phyloP scores from a whole-genome alignment of 2,888 invertebrate species.

The Rhaphigaster nebulosa region DNA sequence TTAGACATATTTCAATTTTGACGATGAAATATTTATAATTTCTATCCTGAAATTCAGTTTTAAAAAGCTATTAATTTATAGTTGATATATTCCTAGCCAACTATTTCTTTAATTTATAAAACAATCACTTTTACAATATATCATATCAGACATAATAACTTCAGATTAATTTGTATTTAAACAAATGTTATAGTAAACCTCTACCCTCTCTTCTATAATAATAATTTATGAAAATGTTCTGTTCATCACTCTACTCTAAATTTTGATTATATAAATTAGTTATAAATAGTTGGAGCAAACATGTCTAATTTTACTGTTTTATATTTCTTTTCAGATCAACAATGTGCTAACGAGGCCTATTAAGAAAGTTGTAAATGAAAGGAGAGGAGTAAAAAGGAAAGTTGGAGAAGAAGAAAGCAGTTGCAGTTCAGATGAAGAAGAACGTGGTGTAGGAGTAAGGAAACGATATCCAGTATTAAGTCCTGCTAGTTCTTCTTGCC shows the following conservation, averaged over 20 bases:
- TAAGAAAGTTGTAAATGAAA: conserved; percentile 64
- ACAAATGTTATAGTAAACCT: not conserved
- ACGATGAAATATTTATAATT: too few species aligned
- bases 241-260: not conserved
- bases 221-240: not conserved
- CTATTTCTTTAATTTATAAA: not conserved
- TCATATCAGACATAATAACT: not conserved
- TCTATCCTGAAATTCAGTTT: too few species aligned
- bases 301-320: not conserved
- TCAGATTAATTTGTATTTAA: not conserved
- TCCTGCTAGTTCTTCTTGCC: conserved; percentile 76
- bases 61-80: not conserved
- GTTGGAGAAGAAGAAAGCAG: conserved; percentile 71
- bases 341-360: conserved; percentile 63
- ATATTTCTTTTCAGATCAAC: conserved; percentile 62
- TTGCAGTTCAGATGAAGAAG: conserved; percentile 70
- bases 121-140: too few species aligned
- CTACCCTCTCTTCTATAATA: too few species aligned
- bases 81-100: not conserved
- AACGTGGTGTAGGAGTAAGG: conserved; percentile 64
- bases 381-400: conserved; percentile 76
- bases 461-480: conserved; percentile 70
- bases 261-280: not conserved
- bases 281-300: not conserved
- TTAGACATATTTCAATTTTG: not conserved